A percentile compares a stretch with the other conserved stretches of the same genome.
phyloP scores from a whole-genome alignment of 2,797 vertebrate species.

The Carapus acus region DNA sequence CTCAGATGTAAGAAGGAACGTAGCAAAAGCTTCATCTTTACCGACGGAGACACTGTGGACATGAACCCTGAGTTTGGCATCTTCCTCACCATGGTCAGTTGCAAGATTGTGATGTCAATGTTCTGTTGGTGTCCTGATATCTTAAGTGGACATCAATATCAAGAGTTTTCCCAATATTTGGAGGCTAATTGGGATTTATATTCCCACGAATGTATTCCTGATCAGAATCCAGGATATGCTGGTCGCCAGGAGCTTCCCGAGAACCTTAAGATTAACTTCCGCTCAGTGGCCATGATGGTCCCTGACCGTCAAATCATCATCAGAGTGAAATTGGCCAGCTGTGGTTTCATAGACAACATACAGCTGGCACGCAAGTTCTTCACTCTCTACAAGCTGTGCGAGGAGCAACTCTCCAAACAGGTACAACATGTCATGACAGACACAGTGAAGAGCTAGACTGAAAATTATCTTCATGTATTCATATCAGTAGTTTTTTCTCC shows the following conservation, averaged over 20 bases:
- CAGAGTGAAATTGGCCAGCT: conserved; percentile 92
- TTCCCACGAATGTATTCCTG: neutral
- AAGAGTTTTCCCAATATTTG: neutral
- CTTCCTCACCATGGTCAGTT: conserved; percentile 92
- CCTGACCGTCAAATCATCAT: conserved; percentile 98
- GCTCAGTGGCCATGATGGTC: conserved; percentile 97
- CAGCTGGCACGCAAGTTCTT: conserved; percentile 93
- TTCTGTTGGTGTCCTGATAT: neutral
- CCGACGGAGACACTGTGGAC: conserved; percentile 88
- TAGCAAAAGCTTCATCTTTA: conserved; percentile 87
- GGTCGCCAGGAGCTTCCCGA: conserved; percentile 95
- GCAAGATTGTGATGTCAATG: neutral
- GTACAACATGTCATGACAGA: conserved; percentile 56
- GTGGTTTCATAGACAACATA: conserved; percentile 89
- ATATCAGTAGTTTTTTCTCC: too few species aligned
- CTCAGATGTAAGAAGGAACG: conserved; percentile 91
- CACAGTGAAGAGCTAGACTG: too few species aligned
- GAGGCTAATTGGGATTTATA: neutral
- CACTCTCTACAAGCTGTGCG: conserved; percentile 91
- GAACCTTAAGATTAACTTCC: conserved; percentile 97
- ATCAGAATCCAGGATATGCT: conserved; percentile 92
- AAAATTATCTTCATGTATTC: too few species aligned
- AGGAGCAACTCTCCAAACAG: conserved; percentile 98
- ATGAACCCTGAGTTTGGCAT: conserved; percentile 97
- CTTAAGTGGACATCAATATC: neutral